A percentile compares a stretch with the other conserved stretches of the same genome.
These are phyloP conservation scores for Terebella lapidaria DNA, from an alignment of 2,888 invertebrate genomes.

Conservation along the genomic window DNA sequence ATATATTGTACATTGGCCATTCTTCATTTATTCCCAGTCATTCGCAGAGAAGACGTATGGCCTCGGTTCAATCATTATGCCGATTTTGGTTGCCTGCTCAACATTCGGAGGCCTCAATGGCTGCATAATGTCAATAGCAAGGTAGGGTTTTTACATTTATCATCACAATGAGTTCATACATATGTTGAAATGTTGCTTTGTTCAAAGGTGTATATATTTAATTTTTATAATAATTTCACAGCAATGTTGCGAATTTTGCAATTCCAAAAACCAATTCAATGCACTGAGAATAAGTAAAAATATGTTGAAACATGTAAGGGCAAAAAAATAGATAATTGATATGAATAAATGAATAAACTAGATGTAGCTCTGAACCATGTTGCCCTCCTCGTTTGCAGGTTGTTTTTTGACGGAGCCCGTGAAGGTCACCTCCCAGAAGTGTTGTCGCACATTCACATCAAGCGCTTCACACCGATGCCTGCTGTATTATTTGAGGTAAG, in stretches of 20 bases:
- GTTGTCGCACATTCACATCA: conserved; percentile 53
- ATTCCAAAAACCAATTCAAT: too few species aligned
- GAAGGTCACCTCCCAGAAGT: conserved; percentile 54
- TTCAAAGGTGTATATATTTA: too few species aligned
- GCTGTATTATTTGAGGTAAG: conserved; percentile 20
- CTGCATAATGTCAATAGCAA: conserved; percentile 63
- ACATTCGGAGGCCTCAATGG: conserved; percentile 90
- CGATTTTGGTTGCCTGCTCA: conserved; percentile 86
- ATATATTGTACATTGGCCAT: too few species aligned
- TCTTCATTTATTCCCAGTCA: conserved; percentile 15
- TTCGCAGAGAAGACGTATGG: conserved; percentile 77
- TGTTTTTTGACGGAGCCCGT: conserved; percentile 55
- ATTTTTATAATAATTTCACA: too few species aligned
- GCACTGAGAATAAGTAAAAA: too few species aligned
- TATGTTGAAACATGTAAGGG: too few species aligned
- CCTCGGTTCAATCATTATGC: conserved; percentile 80
- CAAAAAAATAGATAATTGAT: too few species aligned
- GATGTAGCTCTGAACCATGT: too few species aligned
- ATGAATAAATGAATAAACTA: too few species aligned
- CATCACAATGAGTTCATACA: too few species aligned
- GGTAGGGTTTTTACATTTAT: conserved; percentile 13
- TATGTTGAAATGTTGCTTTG: too few species aligned
- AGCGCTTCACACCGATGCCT: conserved; percentile 52
- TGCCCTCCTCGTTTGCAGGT: conserved; percentile 27
- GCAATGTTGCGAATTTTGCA: too few species aligned